Evolutionary conservation across 2,888 invertebrate species (phyloP).

Genomic region (Pachliopta kotzebuea): DNA sequence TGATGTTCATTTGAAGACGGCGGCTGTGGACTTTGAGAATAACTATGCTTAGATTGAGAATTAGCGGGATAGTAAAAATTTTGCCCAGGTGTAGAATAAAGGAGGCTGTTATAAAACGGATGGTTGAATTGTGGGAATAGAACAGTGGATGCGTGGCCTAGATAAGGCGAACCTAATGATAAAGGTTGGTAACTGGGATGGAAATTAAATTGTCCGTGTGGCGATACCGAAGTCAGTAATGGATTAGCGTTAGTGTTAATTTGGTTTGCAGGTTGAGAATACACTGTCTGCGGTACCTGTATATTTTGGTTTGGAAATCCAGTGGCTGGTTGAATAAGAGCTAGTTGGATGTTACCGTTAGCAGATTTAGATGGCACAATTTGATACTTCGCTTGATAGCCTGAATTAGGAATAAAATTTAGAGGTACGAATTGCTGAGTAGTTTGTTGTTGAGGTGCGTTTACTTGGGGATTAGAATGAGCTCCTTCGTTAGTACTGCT

Average conservation of each 20-base stretch:
- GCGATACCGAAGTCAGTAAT: conserved; percentile 39
- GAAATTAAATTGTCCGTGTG: conserved; percentile 55
- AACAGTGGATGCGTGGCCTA: conserved; percentile 59
- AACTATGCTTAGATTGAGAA: conserved; percentile 59
- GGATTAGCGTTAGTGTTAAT: conserved; percentile 42
- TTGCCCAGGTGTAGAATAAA: conserved; percentile 58
- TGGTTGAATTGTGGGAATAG: conserved; percentile 61
- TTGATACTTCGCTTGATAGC: conserved; percentile 71
- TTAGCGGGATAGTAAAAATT: conserved; percentile 62
- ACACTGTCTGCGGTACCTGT: conserved; percentile 53
- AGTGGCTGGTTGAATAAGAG: conserved; percentile 57
- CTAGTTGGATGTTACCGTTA: conserved; percentile 60
- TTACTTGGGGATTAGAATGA: conserved; percentile 39
- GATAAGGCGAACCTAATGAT: conserved; percentile 49
- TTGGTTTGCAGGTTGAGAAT: conserved; percentile 32
- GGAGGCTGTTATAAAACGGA: conserved; percentile 56
- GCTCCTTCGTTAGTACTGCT: conserved; percentile 45
- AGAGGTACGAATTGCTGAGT: conserved; percentile 62
- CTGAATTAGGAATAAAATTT: conserved; percentile 65
- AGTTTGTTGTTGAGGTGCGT: conserved; percentile 38
- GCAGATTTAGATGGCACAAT: conserved; percentile 57
- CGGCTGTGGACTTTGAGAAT: conserved; percentile 46
- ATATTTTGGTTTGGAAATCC: conserved; percentile 47
- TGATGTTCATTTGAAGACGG: conserved; percentile 57
- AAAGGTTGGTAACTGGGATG: conserved; percentile 52